Conservation (phyloP, 2,888 invertebrate genomes). For the Exephanes ischioxanthus region DNA sequence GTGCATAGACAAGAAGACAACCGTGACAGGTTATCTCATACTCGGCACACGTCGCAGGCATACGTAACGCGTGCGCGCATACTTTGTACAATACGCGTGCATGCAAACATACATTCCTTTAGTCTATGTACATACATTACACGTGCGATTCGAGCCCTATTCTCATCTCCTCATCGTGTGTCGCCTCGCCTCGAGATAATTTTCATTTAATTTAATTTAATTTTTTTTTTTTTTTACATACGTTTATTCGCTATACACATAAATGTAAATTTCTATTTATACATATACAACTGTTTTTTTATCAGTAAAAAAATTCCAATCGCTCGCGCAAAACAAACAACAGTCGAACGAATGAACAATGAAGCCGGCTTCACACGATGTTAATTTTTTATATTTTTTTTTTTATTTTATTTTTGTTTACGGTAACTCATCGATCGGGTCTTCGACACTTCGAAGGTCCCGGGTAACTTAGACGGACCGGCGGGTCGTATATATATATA, state of each 20-base stretch:
- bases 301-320: constrained; percentile 66
- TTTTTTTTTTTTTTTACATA: constrained; percentile 11
- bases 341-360: constrained; percentile 76
- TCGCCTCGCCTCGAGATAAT: constrained; percentile 12
- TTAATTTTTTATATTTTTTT: constrained; percentile 29
- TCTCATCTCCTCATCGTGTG: constrained; percentile 39
- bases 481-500: background rate
- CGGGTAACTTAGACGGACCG: constrained; percentile 22
- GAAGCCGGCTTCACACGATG: constrained; percentile 79
- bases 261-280: constrained; percentile 29
- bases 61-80: constrained; percentile 48
- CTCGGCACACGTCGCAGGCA: constrained; percentile 64
- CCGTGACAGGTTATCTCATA: constrained; percentile 79
- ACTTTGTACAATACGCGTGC: constrained; percentile 37
- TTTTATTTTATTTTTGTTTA: constrained; percentile 43
- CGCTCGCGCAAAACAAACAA: constrained; percentile 75
- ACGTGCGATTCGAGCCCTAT: constrained; percentile 56
- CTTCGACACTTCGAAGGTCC: background rate
- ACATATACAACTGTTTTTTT: constrained; percentile 46
- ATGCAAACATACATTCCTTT: constrained; percentile 17
- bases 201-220: background rate
- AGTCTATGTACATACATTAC: constrained; percentile 67
- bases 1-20: constrained; percentile 84
- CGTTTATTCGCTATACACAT: constrained; percentile 20
- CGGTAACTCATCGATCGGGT: constrained; percentile 54